Evolutionary conservation across 1,140 invertebrate genomes (phyloP), one percentile per base, ranked within the genome.

Genomic region (Zaprionus ghesquierei): DNA sequence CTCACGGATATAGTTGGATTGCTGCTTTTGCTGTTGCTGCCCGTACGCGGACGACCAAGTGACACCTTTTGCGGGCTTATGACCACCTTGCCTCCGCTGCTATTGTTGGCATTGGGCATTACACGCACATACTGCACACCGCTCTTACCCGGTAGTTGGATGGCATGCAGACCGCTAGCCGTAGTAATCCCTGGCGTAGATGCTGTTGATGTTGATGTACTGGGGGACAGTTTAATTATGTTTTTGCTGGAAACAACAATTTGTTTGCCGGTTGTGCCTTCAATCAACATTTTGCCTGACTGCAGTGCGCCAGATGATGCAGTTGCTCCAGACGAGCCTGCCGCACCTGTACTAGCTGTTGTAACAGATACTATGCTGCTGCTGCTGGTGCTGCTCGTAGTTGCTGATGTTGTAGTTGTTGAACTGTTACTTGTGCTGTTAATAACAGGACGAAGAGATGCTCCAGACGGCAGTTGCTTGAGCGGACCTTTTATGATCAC

Each of bases 111-210:
- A 25, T 64, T 79, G 12, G 76, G 56, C 27, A 92, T 38, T 0
- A 92, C 85, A 8, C 91, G 82, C 5, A 92, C 79, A 77, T 90
- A 92, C 65, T 92, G 87, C 6, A 92, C 55, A 22, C 89, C 85
- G n/a, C 55, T 62, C 46, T 91, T 91, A 25, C 91, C 89, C 0
- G 77, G 25, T 9, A 91, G 29, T 55, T 91, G 90, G 29, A 92
- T 75, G 0, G 91, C 61, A 53, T 90, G 90, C 10, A 91, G 9
- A 33, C 75, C 78, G 20, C 76, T 74, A 20, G 74, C 2, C 0
- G 59, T 31, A 6, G 27, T 23, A 20, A 23, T 53, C 23, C 35
- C 31, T 35, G 10, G 31, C 31, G 55, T 35, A 33, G 20, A 20
- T 15, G 23, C 15, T 33, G 29, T 49, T 27, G 33, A 3, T 56